Evolutionary conservation across 2,113 vertebrate genomes (phyloP).

Genomic region (Mustela lutreola): DNA sequence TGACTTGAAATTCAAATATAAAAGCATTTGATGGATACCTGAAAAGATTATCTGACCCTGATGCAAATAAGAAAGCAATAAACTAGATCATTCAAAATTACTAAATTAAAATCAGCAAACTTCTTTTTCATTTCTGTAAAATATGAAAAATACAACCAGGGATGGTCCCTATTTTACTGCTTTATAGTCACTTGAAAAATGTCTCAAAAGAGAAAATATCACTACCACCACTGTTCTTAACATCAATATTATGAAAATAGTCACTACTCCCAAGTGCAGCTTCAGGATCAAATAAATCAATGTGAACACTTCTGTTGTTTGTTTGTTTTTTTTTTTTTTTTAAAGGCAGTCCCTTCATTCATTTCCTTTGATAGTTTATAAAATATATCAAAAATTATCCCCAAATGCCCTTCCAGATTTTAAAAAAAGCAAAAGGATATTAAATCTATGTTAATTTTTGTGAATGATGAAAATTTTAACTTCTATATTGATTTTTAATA

Average conservation of each 20-base stretch:
- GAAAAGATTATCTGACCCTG: background rate
- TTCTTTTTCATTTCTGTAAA: constrained; percentile 11
- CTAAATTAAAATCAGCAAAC: background rate
- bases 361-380: background rate
- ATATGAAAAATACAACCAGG: background rate
- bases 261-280: background rate
- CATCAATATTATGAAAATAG: background rate
- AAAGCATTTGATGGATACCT: background rate
- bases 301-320: background rate
- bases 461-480: constrained; percentile 28
- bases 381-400: background rate
- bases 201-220: constrained; percentile 21
- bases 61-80: constrained; percentile 15
- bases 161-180: background rate
- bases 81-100: constrained; percentile 36
- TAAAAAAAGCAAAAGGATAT: background rate
- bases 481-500: constrained; percentile 35
- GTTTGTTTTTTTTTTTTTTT: too few relatives aligned
- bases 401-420: background rate
- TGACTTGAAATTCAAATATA: constrained; percentile 45
- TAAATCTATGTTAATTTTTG: constrained; percentile 39
- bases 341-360: background rate
- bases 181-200: constrained; percentile 43
- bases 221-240: background rate
- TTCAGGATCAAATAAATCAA: constrained; percentile 24